These are phyloP conservation scores for Acromyrmex echinatior DNA, from an alignment of 1,140 invertebrate genomes.

Conservation along the genomic window DNA sequence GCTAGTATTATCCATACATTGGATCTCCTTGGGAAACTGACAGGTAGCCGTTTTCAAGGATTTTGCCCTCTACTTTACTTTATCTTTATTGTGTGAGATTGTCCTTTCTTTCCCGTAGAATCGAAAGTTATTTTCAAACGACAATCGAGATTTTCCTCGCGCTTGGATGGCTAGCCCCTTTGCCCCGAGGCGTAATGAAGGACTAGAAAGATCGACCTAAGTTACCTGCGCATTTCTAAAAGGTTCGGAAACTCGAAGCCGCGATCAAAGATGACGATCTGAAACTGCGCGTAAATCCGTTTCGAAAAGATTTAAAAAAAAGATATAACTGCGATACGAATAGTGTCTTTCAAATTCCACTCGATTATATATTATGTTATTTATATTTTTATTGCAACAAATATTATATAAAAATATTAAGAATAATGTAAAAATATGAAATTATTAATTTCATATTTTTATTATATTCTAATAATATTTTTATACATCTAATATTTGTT, in stretches of 20 bases:
- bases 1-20: neutral
- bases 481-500: neutral
- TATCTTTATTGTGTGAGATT: constrained; percentile 11
- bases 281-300: neutral
- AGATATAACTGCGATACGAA: neutral
- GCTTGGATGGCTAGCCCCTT: constrained; percentile 49
- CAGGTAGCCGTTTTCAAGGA: constrained; percentile 72
- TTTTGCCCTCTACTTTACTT: constrained; percentile 15
- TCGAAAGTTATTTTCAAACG: constrained; percentile 38
- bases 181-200: neutral
- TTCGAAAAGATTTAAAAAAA: neutral
- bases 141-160: constrained; percentile 36
- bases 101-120: neutral
- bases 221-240: constrained; percentile 4
- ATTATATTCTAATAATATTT: no score
- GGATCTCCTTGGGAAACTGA: constrained; percentile 74
- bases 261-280: constrained; percentile 1
- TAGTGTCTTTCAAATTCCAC: neutral
- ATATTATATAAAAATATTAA: constrained; percentile 14
- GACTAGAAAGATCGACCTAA: neutral
- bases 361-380: neutral
- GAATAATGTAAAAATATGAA: neutral
- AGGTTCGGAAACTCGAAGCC: constrained; percentile 36
- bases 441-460: no score
- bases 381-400: neutral